Base-by-base conservation (phyloP, 2,888 invertebrate genomes). In the Phaonia tiefii region DNA sequence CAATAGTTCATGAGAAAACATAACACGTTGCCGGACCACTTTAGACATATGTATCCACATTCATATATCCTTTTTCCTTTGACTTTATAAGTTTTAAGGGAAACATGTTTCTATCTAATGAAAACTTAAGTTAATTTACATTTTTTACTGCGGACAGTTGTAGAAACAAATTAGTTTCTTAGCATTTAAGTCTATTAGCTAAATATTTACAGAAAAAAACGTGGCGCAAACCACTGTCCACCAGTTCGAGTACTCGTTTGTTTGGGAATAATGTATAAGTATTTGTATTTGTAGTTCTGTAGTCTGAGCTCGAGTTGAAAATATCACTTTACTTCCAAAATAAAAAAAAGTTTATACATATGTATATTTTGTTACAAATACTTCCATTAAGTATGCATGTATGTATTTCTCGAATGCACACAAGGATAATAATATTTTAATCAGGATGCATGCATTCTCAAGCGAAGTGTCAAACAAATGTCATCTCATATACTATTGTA, bases 1-100 rank as follows among this genome's bases (percentile, higher is more conserved):
- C 11, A 1, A 54, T 65, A 54, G 39, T 73, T 65, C 51, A 86
- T 85, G 85, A 83, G 83, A 87, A 87, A 86, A 83, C 11, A 25
- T 37, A 63, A 63, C n/a, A n/a, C 31, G 58, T 67, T 67, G 31
- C 31, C 25, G 67, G 58, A 17, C 60, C 75, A 60, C 44, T 66
- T 75, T 54, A 46, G 4, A 46, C 46, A 44, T 44, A 8, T 2
- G n/a, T 44, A 44, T 3, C n/a, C 11, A 15, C 15, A 46, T 17
- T 15, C 46, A 46, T 15, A 15, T 11, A 11, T n/a, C 4, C 42
- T 10, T 46, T 46, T 46, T 15, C 13, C 7, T 7, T 10, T 37
- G 37, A 37, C 37, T 37, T n/a, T n/a, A n/a, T n/a, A n/a, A n/a
- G n/a, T n/a, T n/a, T n/a, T n/a, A n/a, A n/a, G n/a, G n/a, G n/a